A percentile compares a stretch with the other conserved stretches of the same genome.
Conservation (phyloP, 2,888 invertebrate species). For the Epirrhoe tristata region DNA sequence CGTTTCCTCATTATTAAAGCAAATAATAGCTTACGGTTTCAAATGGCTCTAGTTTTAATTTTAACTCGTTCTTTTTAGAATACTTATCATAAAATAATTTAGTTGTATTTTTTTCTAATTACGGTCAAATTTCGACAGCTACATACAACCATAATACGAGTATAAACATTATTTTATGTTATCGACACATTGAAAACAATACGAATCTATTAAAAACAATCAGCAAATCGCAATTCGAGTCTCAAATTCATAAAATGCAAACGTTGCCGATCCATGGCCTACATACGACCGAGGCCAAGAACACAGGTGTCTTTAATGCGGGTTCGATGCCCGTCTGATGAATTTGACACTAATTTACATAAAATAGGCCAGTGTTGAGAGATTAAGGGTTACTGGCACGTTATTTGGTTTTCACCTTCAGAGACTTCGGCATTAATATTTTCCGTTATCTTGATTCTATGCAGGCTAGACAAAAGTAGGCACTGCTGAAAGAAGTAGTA, state of each 20-base stretch:
- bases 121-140: no score
- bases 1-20: no score
- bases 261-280: constrained; percentile 41
- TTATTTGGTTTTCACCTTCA: not conserved
- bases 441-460: not conserved
- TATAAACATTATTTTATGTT: no score
- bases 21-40: no score
- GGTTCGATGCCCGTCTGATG: constrained; percentile 58
- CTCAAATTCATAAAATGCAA: constrained; percentile 29
- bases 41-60: no score
- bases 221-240: constrained; percentile 7
- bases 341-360: constrained; percentile 44
- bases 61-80: no score
- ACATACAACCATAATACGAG: no score
- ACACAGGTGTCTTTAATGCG: constrained; percentile 46
- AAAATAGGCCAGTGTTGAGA: constrained; percentile 26
- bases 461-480: not conserved
- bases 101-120: no score
- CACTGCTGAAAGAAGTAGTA: no score
- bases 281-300: constrained; percentile 55
- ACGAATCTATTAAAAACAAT: constrained; percentile 8
- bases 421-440: not conserved
- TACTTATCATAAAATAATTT: no score
- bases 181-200: not conserved
- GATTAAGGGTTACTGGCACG: not conserved